phyloP scores from a whole-genome alignment of 1,140 invertebrate genomes.

The Hyphantria cunea region DNA sequence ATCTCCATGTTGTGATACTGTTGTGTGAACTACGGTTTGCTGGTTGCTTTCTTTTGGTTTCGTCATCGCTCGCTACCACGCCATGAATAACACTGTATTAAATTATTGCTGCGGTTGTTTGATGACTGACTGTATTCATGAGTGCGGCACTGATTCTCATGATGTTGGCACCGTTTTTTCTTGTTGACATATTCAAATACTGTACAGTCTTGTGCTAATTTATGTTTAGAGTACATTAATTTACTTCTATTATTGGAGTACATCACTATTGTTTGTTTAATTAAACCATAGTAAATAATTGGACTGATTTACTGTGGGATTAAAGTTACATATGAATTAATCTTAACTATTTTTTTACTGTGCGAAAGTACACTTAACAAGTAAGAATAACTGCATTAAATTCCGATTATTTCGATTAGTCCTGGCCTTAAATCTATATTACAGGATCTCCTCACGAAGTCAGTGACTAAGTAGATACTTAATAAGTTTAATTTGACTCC shows the following conservation, averaged over 20 bases:
- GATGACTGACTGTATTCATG: slow-evolving; percentile 48
- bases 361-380: too few species aligned
- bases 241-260: slow-evolving; percentile 4
- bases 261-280: slow-evolving; percentile 14
- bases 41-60: slow-evolving; percentile 47
- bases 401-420: too few species aligned
- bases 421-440: too few species aligned
- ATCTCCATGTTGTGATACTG: slow-evolving; percentile 41
- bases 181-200: slow-evolving; percentile 20
- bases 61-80: slow-evolving; percentile 43
- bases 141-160: slow-evolving; percentile 34
- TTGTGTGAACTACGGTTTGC: slow-evolving; percentile 35
- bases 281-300: too few species aligned
- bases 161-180: slow-evolving; percentile 24
- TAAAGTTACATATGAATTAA: too few species aligned
- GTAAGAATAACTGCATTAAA: too few species aligned
- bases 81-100: slow-evolving; percentile 50
- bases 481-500: slow-evolving; percentile 65
- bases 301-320: too few species aligned
- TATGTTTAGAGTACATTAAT: slow-evolving; percentile 7
- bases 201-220: slow-evolving; percentile 16
- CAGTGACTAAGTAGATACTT: slow-evolving; percentile 9
- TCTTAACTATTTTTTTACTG: too few species aligned
- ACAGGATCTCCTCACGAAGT: too few species aligned
- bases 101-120: slow-evolving; percentile 49